These are phyloP conservation scores for Zygothrica quintamaculata DNA, from an alignment of 2,888 invertebrate genomes.

Conservation along the genomic window DNA sequence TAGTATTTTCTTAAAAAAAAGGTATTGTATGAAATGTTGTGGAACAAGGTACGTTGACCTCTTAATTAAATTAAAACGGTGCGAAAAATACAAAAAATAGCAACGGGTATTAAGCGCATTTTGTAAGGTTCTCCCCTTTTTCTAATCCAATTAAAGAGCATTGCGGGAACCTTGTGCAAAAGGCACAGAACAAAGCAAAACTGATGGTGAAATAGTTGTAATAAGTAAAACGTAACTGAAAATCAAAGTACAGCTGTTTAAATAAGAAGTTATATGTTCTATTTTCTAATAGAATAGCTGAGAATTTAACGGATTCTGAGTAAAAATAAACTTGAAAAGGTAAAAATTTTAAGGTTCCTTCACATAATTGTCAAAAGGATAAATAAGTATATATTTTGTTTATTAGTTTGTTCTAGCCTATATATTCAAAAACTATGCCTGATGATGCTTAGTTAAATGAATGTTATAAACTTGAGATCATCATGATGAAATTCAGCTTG, in stretches of 20 bases:
- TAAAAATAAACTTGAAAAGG: not conserved
- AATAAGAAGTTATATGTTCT: conserved; percentile 5
- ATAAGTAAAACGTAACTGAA: conserved; percentile 44
- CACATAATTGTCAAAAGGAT: too few species aligned
- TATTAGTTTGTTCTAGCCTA: not conserved
- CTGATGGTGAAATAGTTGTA: conserved; percentile 23
- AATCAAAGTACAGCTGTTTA: conserved; percentile 45
- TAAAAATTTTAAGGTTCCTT: too few species aligned
- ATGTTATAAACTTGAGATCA: conserved; percentile 38
- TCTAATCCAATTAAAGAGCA: conserved; percentile 70
- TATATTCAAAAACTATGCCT: too few species aligned
- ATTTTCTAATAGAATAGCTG: too few species aligned
- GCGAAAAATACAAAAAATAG: conserved; percentile 52
- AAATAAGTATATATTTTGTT: too few species aligned
- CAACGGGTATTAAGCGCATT: conserved; percentile 63
- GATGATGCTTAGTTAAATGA: not conserved
- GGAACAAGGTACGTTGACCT: conserved; percentile 58
- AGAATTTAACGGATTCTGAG: not conserved
- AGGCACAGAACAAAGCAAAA: conserved; percentile 21
- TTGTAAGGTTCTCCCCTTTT: conserved; percentile 48
- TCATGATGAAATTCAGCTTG: conserved; percentile 14
- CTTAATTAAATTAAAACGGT: conserved; percentile 67
- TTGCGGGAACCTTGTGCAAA: conserved; percentile 60
- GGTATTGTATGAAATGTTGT: conserved; percentile 28
- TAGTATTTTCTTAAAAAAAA: conserved; percentile 17